Evolutionary conservation across 92 coral and sea anemone species (phyloP), one percentile per base, ranked within the genome.

Genomic region (Palythoa grandiflora): DNA sequence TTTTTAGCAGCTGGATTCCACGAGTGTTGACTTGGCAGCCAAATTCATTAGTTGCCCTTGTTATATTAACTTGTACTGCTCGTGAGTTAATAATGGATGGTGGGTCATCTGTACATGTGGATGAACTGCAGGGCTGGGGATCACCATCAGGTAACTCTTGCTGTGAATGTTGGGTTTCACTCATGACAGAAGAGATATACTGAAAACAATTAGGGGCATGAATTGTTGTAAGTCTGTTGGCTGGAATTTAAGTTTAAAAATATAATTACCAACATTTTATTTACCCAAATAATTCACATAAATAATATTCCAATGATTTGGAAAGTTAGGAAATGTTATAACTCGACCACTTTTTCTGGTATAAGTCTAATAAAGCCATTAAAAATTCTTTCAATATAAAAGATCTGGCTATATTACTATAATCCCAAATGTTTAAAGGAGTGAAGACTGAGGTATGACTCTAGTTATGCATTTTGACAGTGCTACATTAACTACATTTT

Each of bases 281-380:
- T n/a, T 57, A 57, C 63, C 63, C 63, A 60, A 12, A 12, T 60
- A 65, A 65, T 65, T 3, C 7, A 21, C 71, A 65, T 65, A 65
- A 17, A n/a, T 65, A 65, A 21, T 9, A 65, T 16, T 65, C 71
- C 5, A 65, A 65, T 40, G 47, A 40, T 40, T 40, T 40, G 1
- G 47, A 40, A 40, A 40, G 47, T 40, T 28, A 28, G 93, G 75
- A 79, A 80, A 87, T 84, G 87, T 80, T 40, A 71, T 36, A n/a
- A 90, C 38, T 38, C 47, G 6, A 2, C 47, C 47, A 40, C 47
- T 40, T 40, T 40, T 5, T 40, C 47, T 40, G 47, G 3, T 40
- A 40, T 40, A 5, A 40, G 3, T 2, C 47, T 40, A 0, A 40
- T 40, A 40, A 40, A 40, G 47, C 47, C 47, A 40, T 5, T 40